Conservation (phyloP, 2,797 vertebrate species). For the Cryptoblepharus egeriae region DNA sequence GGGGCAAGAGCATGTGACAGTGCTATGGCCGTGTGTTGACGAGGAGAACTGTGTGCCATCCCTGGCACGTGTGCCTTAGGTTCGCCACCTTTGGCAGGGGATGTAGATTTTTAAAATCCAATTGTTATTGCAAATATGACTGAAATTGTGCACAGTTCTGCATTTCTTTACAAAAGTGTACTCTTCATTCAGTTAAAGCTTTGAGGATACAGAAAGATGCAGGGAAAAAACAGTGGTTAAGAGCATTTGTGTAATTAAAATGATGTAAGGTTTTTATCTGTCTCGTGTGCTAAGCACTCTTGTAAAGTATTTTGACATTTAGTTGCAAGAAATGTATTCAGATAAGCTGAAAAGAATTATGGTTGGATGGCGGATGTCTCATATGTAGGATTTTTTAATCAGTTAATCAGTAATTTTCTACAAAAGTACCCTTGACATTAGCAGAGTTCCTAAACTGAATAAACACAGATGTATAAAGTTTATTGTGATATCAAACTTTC, state of each 20-base stretch:
- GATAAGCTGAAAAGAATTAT: slow-evolving; percentile 35
- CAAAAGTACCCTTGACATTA: slow-evolving; percentile 64
- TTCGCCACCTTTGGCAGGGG: no score
- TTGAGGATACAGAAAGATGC: background rate
- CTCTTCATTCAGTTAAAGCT: background rate
- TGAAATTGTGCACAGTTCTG: background rate
- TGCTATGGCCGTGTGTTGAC: no score
- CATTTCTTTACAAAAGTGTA: background rate
- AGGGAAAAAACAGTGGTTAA: background rate
- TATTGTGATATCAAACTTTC: slow-evolving; percentile 64
- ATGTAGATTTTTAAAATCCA: background rate
- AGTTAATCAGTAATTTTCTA: slow-evolving; percentile 66
- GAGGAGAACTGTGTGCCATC: no score
- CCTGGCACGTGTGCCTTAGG: no score
- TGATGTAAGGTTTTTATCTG: background rate
- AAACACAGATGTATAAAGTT: slow-evolving; percentile 68
- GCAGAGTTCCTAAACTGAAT: slow-evolving; percentile 65
- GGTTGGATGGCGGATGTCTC: slow-evolving; percentile 23
- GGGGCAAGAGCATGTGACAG: no score
- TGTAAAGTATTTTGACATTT: background rate
- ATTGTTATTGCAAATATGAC: background rate
- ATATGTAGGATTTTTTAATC: slow-evolving; percentile 48
- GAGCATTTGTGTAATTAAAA: slow-evolving; percentile 2
- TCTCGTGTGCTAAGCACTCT: slow-evolving; percentile 29
- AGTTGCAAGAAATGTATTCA: slow-evolving; percentile 30